These are phyloP conservation scores for Phalera bucephala DNA, from an alignment of 2,888 invertebrate genomes.

Conservation along the genomic window DNA sequence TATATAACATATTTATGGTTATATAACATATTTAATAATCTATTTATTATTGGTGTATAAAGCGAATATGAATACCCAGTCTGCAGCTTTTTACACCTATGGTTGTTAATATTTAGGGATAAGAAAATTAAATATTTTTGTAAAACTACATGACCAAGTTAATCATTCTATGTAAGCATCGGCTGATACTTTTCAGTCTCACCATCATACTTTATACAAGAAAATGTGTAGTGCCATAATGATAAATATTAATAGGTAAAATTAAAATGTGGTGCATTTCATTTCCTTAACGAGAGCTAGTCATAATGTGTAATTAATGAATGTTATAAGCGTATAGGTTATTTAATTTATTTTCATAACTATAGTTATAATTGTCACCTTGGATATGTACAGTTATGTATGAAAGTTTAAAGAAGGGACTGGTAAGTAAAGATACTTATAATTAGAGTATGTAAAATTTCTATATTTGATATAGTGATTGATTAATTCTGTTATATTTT, in stretches of 20 bases:
- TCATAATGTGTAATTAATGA: constrained; percentile 58
- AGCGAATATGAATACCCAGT: constrained; percentile 10
- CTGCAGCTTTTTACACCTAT: constrained; percentile 41
- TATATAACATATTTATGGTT: too few relatives aligned
- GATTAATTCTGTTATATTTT: too few relatives aligned
- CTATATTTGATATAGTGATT: too few relatives aligned
- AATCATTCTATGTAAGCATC: constrained; percentile 46
- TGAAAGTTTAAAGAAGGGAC: too few relatives aligned
- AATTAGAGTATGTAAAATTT: too few relatives aligned
- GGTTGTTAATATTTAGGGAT: constrained; percentile 50
- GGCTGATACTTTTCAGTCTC: constrained; percentile 15
- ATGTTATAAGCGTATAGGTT: constrained; percentile 40
- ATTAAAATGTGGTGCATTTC: constrained; percentile 65
- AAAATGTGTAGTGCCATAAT: constrained; percentile 59
- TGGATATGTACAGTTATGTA: constrained; percentile 11
- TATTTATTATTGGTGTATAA: background rate
- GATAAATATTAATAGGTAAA: constrained; percentile 37
- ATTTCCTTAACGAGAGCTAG: constrained; percentile 68
- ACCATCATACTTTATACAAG: background rate
- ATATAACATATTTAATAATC: too few relatives aligned
- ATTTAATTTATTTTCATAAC: constrained; percentile 50
- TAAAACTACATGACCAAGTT: constrained; percentile 66
- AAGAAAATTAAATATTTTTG: constrained; percentile 68
- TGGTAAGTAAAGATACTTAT: too few relatives aligned
- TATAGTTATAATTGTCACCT: constrained; percentile 11